Base-by-base conservation (phyloP, 1,140 invertebrate genomes). In the Apis florea region DNA sequence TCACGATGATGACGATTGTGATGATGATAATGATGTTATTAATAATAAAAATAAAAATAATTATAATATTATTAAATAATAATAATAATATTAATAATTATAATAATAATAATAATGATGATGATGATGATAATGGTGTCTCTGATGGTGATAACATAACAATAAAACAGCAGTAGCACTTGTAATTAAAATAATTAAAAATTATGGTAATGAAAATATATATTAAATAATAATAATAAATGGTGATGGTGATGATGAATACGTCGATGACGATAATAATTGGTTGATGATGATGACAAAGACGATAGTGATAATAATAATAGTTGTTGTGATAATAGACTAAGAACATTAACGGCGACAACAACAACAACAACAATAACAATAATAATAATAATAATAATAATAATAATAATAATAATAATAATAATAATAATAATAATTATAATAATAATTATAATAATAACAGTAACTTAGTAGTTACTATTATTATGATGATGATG, bases 341-440 rank as follows among this genome's bases (percentile, higher is more conserved):
- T 40, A 40, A 40, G 31, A 40, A 40, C 5, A 40, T 40, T 40
- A 40, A 61, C 69, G 15, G 71, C 81, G 58, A 31, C 82, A 73
- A 58, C 78, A 40, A 82, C 83, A 76, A 82, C 82, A 64, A 73
- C 76, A 85, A 76, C 72, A 64, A 88, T 53, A 24, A 80, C 85
- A 78, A 67, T 54, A 53, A 31, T 79, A 87, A 81, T 74, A 40
- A 24, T 82, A 76, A 54, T 78, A 47, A 82, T 82, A 75, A 76
- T 82, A 63, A 75, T 75, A 86, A 72, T 70, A 63, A 89, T 51
- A 31, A 79, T 83, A 79, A 64, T 54, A 56, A 24, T 78, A 87
- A 69, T 75, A 84, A 85, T 81, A 83, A 83, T 91, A 90, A 8
- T 70, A 47, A 82, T 82, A 75, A 76, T 82, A 63, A 75, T 75